A percentile compares a stretch with the other conserved stretches of the same genome.
Conservation (phyloP, 2,888 invertebrate genomes). For the Flexamia atlantica region DNA sequence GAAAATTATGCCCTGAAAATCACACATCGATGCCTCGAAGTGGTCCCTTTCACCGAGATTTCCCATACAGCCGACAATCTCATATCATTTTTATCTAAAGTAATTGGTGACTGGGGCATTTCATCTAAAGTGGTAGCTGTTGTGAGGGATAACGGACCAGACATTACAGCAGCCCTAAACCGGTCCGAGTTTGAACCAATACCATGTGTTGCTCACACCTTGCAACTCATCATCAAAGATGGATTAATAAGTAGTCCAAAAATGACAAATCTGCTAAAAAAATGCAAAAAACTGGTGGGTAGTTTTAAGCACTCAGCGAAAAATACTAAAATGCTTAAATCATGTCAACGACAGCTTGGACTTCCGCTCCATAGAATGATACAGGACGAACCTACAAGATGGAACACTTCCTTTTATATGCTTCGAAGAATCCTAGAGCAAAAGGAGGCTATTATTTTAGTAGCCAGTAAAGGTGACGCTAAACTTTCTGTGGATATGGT, state of each 20-base stretch:
- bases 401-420: slow-evolving; percentile 36
- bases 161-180: slow-evolving; percentile 35
- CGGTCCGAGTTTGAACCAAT: slow-evolving; percentile 5
- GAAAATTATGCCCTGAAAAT: neutral
- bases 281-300: slow-evolving; percentile 38
- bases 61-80: slow-evolving; percentile 4
- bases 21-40: neutral
- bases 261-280: slow-evolving; percentile 5
- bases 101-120: slow-evolving; percentile 12
- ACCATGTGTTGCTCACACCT: slow-evolving; percentile 2
- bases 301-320: slow-evolving; percentile 45
- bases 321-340: slow-evolving; percentile 12
- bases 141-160: slow-evolving; percentile 35
- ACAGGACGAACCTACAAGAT: slow-evolving; percentile 31
- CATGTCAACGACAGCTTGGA: neutral
- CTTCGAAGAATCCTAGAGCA: slow-evolving; percentile 21
- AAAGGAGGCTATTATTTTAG: slow-evolving; percentile 27
- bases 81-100: neutral
- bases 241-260: neutral
- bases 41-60: slow-evolving; percentile 14
- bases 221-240: slow-evolving; percentile 38
- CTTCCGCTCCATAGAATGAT: slow-evolving; percentile 15
- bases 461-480: neutral
- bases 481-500: slow-evolving; percentile 11
- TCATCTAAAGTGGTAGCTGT: neutral